These are phyloP conservation scores for Peromyscus eremicus DNA, from an alignment of 2,797 vertebrate species.

Conservation along the genomic window DNA sequence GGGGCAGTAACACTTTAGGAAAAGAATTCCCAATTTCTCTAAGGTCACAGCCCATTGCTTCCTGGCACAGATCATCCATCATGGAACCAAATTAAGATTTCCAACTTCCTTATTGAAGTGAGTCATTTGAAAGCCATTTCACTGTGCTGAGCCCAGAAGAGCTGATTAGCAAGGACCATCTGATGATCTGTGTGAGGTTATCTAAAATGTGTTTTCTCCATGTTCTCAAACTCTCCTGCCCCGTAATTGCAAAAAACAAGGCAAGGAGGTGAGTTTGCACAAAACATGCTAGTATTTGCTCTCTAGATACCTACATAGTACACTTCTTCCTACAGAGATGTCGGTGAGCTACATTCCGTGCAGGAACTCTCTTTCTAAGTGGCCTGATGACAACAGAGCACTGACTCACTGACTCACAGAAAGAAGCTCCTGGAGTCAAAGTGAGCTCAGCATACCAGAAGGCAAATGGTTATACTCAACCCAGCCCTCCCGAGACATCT, in stretches of 20 bases:
- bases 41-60: neutral
- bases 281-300: neutral
- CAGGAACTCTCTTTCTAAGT: neutral
- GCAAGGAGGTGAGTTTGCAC: neutral
- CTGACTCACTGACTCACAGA: neutral
- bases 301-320: neutral
- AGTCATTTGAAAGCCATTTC: conserved; percentile 34
- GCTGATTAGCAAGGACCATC: neutral
- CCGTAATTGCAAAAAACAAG: neutral
- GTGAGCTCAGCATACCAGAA: neutral
- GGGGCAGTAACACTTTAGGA: neutral
- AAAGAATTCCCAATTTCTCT: conserved; percentile 4
- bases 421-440: neutral
- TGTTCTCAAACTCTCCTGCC: neutral
- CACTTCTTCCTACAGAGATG: neutral
- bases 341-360: neutral
- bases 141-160: neutral
- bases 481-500: neutral
- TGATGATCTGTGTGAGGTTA: conserved; percentile 9
- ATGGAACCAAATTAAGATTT: conserved; percentile 27
- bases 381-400: conserved; percentile 1
- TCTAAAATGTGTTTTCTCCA: neutral
- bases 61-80: neutral
- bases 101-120: conserved; percentile 26
- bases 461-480: neutral